Conservation (phyloP, 2,797 vertebrate genomes). For the Chrosomus eos region DNA sequence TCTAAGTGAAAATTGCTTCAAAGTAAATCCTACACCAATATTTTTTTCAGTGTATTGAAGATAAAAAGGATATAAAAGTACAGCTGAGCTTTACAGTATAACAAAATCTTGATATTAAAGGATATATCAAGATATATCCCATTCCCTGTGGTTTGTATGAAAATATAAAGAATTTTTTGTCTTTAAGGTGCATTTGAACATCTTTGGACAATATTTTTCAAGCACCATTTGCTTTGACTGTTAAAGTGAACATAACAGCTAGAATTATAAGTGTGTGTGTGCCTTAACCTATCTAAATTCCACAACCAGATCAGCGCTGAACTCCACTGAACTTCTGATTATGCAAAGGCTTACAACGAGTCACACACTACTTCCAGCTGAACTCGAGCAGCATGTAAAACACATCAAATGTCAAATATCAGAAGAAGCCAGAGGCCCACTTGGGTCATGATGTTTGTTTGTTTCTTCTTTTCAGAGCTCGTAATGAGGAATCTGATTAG, state of each 20-base stretch:
- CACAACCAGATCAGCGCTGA: constrained; percentile 62
- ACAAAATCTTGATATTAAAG: not conserved
- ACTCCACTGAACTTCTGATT: constrained; percentile 58
- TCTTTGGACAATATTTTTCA: not conserved
- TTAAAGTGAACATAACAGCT: constrained; percentile 23
- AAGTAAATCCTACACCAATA: not conserved
- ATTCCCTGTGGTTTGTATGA: not conserved
- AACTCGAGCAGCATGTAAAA: not conserved
- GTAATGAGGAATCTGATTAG: constrained; percentile 61
- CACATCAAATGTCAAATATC: not conserved
- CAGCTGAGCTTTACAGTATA: not conserved
- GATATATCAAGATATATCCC: not conserved
- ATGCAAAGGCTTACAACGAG: constrained; percentile 3
- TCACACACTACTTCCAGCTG: constrained; percentile 47
- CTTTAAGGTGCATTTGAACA: not conserved
- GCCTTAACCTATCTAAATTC: constrained; percentile 59
- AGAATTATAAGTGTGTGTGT: constrained; percentile 58
- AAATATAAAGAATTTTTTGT: not conserved
- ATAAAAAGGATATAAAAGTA: not conserved
- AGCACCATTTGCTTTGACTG: not conserved
- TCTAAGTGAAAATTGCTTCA: not conserved
- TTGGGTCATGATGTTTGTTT: constrained; percentile 7
- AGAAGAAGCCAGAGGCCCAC: not conserved
- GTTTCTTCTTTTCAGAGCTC: constrained; percentile 53
- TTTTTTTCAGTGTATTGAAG: not conserved